phyloP scores from a whole-genome alignment of 1,140 invertebrate genomes.

The Teleogryllus occipitalis region DNA sequence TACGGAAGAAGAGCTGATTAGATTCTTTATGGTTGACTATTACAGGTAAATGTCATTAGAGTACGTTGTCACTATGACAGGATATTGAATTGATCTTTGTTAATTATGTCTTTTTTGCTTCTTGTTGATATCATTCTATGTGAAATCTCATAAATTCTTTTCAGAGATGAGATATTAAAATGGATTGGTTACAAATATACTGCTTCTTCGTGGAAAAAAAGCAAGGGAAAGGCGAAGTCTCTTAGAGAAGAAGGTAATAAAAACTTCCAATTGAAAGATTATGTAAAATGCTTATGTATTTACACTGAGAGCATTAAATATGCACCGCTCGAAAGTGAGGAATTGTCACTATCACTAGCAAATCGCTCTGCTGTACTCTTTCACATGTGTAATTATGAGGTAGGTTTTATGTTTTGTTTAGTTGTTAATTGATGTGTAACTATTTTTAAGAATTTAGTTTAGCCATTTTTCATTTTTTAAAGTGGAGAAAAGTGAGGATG shows the following conservation, averaged over 20 bases:
- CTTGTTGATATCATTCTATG: neutral
- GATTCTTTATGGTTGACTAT: neutral
- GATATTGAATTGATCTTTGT: neutral
- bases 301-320: conserved; percentile 37
- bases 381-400: conserved; percentile 34
- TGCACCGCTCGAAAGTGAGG: conserved; percentile 32
- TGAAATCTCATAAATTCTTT: neutral
- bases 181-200: neutral
- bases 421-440: neutral
- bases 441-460: neutral
- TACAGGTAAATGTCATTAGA: neutral
- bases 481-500: neutral
- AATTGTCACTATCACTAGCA: conserved; percentile 35
- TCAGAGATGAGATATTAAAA: conserved; percentile 14
- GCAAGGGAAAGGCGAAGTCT: neutral
- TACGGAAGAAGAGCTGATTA: neutral
- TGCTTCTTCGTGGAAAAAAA: neutral
- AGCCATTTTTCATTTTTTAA: too few relatives aligned
- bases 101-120: neutral
- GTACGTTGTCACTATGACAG: neutral
- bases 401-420: conserved; percentile 20
- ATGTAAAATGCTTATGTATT: conserved; percentile 28
- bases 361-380: conserved; percentile 41
- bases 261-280: neutral
- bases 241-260: conserved; percentile 10